phyloP scores from a whole-genome alignment of 1,140 invertebrate genomes.

The Macrobrachium nipponense region DNA sequence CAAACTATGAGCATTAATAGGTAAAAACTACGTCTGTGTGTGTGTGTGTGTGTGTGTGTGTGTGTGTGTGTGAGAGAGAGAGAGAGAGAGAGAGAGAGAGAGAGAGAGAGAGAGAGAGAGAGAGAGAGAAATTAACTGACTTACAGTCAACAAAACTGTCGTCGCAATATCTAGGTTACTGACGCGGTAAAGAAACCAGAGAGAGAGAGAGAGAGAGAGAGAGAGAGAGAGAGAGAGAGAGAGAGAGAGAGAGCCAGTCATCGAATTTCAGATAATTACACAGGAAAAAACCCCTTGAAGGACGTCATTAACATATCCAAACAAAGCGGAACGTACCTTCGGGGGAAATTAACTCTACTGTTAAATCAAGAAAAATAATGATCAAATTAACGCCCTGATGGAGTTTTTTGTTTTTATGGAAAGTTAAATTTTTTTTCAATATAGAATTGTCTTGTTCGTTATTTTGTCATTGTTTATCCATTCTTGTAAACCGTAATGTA shows the following conservation, averaged over 20 bases:
- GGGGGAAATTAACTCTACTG: too few relatives aligned
- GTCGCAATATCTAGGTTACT: neutral
- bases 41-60: too few relatives aligned
- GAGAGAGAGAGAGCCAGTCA: neutral
- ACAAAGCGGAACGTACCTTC: too few relatives aligned
- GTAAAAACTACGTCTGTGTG: too few relatives aligned
- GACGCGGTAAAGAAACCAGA: neutral
- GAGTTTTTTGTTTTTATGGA: too few relatives aligned
- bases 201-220: constrained; percentile 39
- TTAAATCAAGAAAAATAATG: too few relatives aligned
- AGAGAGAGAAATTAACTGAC: neutral
- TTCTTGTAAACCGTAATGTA: too few relatives aligned
- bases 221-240: constrained; percentile 12
- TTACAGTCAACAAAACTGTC: too few relatives aligned
- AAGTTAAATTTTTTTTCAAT: too few relatives aligned
- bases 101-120: neutral
- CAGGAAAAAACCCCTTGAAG: neutral
- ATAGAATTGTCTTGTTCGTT: neutral
- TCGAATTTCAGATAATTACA: neutral
- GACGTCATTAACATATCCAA: neutral
- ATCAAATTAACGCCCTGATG: too few relatives aligned
- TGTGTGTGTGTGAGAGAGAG: too few relatives aligned
- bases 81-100: neutral
- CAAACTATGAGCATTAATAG: neutral
- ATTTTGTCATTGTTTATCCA: neutral